phyloP scores from a whole-genome alignment of 2,113 vertebrate species.

The Fulmarus glacialis region DNA sequence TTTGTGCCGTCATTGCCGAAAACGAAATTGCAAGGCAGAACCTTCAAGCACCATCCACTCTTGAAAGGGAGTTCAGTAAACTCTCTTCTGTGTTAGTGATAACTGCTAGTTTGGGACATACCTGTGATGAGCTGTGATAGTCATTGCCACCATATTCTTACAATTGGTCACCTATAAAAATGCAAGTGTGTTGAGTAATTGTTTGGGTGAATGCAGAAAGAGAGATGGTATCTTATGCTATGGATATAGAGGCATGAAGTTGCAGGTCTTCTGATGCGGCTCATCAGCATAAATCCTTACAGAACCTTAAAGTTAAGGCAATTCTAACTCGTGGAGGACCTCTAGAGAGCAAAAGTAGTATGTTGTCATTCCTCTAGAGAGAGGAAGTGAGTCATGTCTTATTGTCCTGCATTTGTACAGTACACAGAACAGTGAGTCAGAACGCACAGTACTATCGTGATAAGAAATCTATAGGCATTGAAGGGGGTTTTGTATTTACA shows the following conservation, averaged over 20 bases:
- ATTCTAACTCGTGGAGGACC: neutral
- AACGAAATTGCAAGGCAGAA: neutral
- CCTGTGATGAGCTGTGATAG: neutral
- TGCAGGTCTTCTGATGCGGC: rapidly evolving
- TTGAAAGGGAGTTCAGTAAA: neutral
- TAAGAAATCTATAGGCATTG: neutral
- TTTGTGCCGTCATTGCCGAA: neutral
- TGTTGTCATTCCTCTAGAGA: neutral
- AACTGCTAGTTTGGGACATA: neutral
- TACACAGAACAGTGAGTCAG: neutral
- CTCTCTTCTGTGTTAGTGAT: neutral
- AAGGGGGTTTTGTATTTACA: rapidly evolving
- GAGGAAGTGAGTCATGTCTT: neutral
- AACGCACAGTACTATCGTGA: rapidly evolving
- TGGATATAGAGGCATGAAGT: rapidly evolving
- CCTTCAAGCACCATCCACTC: neutral
- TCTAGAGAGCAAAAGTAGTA: neutral
- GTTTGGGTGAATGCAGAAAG: neutral
- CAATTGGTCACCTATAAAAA: neutral
- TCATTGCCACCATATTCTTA: rapidly evolving
- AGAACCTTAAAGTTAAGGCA: neutral
- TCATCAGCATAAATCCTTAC: neutral
- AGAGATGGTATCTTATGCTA: neutral
- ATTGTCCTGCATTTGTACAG: rapidly evolving
- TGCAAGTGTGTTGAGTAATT: neutral